phyloP scores from a whole-genome alignment of 2,797 vertebrate species.

The Lepilemur septentrionalis region DNA sequence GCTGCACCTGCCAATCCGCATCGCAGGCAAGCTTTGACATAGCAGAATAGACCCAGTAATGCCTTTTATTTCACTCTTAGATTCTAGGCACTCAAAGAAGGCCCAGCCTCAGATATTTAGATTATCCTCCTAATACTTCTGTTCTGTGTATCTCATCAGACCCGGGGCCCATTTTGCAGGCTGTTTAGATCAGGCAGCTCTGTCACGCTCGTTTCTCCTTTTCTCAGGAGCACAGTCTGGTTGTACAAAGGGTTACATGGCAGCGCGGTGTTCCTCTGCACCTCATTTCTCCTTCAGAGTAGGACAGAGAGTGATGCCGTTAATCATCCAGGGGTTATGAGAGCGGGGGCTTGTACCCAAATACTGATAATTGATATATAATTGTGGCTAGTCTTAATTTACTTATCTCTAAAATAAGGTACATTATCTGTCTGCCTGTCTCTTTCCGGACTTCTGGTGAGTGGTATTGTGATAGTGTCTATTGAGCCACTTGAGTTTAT shows the following conservation, averaged over 20 bases:
- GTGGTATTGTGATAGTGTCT: neutral
- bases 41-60: neutral
- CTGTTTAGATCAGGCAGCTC: neutral
- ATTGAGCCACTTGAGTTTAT: constrained; percentile 1
- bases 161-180: neutral
- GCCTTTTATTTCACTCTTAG: neutral
- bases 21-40: neutral
- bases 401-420: constrained; percentile 26
- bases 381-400: constrained; percentile 8
- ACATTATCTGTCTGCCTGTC: neutral
- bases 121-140: neutral
- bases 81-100: neutral
- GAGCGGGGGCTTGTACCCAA: neutral
- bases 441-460: neutral
- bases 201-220: neutral
- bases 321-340: neutral
- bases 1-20: neutral
- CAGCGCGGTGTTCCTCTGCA: neutral
- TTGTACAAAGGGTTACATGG: neutral
- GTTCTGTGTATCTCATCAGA: neutral
- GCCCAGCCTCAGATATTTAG: neutral
- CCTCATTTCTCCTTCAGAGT: neutral
- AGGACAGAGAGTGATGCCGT: neutral
- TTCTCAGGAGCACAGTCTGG: neutral
- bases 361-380: neutral